Evolutionary conservation across 2,797 vertebrate species (phyloP), one percentile per base, ranked within the genome.

Genomic region (Characodon lateralis): DNA sequence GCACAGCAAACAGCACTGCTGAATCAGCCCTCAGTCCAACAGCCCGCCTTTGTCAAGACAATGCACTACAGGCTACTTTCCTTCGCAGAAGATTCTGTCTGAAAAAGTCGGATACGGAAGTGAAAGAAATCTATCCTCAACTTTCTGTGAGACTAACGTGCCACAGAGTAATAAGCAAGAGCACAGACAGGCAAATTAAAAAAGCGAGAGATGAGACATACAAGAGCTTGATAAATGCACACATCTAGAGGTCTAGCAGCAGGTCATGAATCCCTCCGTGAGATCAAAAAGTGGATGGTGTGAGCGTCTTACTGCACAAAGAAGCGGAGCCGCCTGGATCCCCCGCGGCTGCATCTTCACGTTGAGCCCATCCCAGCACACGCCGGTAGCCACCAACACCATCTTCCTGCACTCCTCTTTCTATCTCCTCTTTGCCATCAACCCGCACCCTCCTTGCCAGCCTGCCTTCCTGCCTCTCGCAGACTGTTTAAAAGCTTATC

Each of bases 241-340:
- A 81, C 76, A 86, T 91, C 88, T 85, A 74, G 88, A 87, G 84
- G 82, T 86, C 88, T 92, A 83, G 77, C 87, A 78, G 77, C 31
- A 39, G 88, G 87, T 89, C 85, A 48, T 73, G 80, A 90, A 79
- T 85, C 83, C 72, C 55, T 69, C 66, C 9, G 51, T 75, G 35
- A 89, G 85, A 91, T 91, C 88, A 91, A 90, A 88, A 92, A 46
- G 22, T 41, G 88, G 83, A 78, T 89, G 87, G 81, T 79, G 2
- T 77, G 88, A 88, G 91, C 87, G 93, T 88, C 95, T 96, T 96
- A 96, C 95, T 95, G 93, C 93, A 94, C 93, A 95, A 94, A 95
- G 93, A 92, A 94, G 88, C 78, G 90, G 86, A 92, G 88, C 89
- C 73, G 87, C 89, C 89, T 85, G 88, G 87, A 89, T 95, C 94